Percentiles rank a stretch among this genome's conserved stretches.
Evolutionary conservation across 2,113 vertebrate species (phyloP).

Genomic region (Sorex fumeus): DNA sequence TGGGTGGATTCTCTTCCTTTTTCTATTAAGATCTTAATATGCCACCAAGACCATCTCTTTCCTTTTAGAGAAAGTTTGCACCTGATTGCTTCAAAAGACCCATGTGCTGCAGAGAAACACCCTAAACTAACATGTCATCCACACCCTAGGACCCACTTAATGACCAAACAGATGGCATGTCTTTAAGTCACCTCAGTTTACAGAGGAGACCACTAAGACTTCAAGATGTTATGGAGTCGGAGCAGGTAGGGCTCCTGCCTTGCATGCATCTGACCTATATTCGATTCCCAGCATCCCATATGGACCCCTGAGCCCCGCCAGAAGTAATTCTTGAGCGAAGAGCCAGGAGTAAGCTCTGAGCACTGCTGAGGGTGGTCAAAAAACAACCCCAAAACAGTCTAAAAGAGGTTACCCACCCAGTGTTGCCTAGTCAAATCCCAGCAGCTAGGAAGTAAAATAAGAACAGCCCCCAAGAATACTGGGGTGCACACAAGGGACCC

Average conservation of each 20-base stretch:
- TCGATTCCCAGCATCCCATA: too few species aligned
- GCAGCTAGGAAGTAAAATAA: not conserved
- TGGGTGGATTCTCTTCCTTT: not conserved
- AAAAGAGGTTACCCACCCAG: too few species aligned
- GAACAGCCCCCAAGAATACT: not conserved
- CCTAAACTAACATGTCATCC: not conserved
- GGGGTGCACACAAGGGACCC: not conserved
- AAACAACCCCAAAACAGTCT: too few species aligned
- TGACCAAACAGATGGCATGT: not conserved
- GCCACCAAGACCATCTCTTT: not conserved
- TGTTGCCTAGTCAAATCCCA: too few species aligned
- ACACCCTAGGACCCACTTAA: accelerated
- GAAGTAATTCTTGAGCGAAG: too few species aligned
- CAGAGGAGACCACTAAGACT: not conserved
- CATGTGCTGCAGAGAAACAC: accelerated
- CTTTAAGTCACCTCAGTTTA: not conserved
- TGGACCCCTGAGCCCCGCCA: too few species aligned
- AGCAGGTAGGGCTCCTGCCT: too few species aligned
- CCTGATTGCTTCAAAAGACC: not conserved
- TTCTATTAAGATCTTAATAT: not conserved
- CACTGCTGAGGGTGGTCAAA: too few species aligned
- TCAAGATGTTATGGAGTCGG: not conserved
- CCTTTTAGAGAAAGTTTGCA: not conserved
- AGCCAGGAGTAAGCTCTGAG: too few species aligned
- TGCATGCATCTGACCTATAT: too few species aligned